phyloP scores from a whole-genome alignment of 2,113 vertebrate species.

The Pelecanoides urinatrix region DNA sequence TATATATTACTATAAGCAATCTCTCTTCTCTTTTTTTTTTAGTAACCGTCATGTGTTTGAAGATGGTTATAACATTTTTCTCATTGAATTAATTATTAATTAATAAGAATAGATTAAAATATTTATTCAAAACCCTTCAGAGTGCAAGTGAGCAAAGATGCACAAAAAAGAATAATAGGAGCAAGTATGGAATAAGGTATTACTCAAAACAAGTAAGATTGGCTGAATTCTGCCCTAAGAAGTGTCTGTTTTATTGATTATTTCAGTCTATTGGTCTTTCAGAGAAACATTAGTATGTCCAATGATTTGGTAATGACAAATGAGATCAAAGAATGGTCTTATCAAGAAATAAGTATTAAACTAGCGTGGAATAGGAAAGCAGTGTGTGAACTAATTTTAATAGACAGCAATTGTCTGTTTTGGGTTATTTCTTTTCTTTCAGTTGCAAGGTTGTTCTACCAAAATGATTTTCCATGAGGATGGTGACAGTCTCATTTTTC shows the following conservation, averaged over 20 bases:
- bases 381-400: conserved; percentile 27
- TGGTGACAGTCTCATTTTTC: conserved; percentile 68
- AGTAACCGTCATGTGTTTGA: not conserved
- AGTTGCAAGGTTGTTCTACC: conserved; percentile 54
- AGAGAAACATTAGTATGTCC: conserved; percentile 26
- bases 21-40: not conserved
- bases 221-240: not conserved
- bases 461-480: conserved; percentile 59
- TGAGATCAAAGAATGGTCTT: conserved; percentile 19
- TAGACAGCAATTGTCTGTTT: conserved; percentile 12
- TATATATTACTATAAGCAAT: not conserved
- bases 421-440: conserved; percentile 49
- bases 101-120: not conserved
- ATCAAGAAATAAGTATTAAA: conserved; percentile 22
- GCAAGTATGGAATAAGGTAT: not conserved
- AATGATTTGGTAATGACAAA: conserved; percentile 53
- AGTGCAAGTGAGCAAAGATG: not conserved
- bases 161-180: not conserved
- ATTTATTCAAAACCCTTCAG: not conserved
- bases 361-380: conserved; percentile 10
- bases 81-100: not conserved
- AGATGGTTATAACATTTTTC: not conserved
- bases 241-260: conserved; percentile 5
- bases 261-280: conserved; percentile 5
- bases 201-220: not conserved